A percentile compares a stretch with the other conserved stretches of the same genome.
Conservation (phyloP, 2,113 vertebrate genomes). For the Ardeotis arabs region DNA sequence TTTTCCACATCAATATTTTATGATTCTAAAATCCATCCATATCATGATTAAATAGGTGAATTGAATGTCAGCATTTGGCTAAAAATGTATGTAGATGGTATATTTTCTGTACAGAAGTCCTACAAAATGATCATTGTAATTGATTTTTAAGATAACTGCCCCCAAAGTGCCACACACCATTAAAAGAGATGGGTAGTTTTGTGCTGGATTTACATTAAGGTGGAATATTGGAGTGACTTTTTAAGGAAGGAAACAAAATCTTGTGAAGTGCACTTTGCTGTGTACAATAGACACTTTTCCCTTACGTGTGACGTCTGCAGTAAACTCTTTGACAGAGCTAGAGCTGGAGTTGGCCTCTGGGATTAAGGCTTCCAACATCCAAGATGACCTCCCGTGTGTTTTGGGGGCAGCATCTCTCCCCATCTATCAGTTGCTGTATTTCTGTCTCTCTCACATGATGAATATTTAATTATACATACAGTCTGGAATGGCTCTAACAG, state of each 20-base stretch:
- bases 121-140: background rate
- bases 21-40: background rate
- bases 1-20: slow-evolving; percentile 45
- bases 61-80: background rate
- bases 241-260: background rate
- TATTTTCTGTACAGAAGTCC: background rate
- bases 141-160: slow-evolving; percentile 1
- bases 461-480: background rate
- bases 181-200: background rate
- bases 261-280: background rate
- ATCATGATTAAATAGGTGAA: background rate
- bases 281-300: background rate
- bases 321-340: background rate
- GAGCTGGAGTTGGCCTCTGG: background rate
- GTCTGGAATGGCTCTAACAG: background rate
- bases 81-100: background rate
- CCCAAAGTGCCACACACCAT: background rate
- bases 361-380: background rate
- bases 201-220: background rate
- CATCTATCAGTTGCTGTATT: background rate
- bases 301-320: accelerated
- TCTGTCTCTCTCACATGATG: background rate
- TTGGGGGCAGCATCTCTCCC: background rate
- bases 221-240: background rate
- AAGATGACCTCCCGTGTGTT: background rate